Base-by-base conservation (phyloP, 2,888 invertebrate species). In the Sphinx pinastri region DNA sequence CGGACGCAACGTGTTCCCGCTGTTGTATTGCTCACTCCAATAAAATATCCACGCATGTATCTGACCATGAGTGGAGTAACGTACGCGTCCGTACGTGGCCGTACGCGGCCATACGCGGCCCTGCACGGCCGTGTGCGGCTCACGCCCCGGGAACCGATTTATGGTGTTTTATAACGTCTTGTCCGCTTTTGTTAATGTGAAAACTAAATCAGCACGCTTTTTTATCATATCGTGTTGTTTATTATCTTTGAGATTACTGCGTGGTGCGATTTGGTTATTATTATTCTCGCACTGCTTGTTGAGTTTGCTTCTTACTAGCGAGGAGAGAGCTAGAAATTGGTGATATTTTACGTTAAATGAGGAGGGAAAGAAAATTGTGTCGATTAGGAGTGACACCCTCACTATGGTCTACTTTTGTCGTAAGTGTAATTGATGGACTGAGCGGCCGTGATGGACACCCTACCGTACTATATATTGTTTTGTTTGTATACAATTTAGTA, bases 111-210 rank as follows among this genome's bases (percentile, higher is more conserved):
- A 81, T 84, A 83, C 77, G 77, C 78, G 81, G 78, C 78, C 75
- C 81, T 84, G 83, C 91, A 81, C 92, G 86, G 87, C 19, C 55
- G 19, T 16, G 11, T 19, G 55, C 55, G 55, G 10, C 55, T 19
- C 55, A 19, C 55, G 11, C 55, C 19, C 55, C 91, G 90, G 88
- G 91, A 75, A 84, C 80, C 89, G 83, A 91, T 91, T 91, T 91
- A 91, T 91, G 88, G 85, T 83, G 85, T 87, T 88, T 87, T 88
- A 88, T 90, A 90, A 84, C 84, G 81, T 84, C 89, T 86, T 91
- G 92, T 92, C 89, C 86, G 88, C 86, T 89, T 89, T 91, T 88
- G 91, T 93, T 91, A 91, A 92, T 92, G 91, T 85, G 84, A 88
- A 90, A 89, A 88, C 89, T 91, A 91, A 92, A 91, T 90, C 90